A percentile compares a stretch with the other conserved stretches of the same genome.
Evolutionary conservation across 2,797 vertebrate genomes (phyloP).

Genomic region (Semotilus atromaculatus): DNA sequence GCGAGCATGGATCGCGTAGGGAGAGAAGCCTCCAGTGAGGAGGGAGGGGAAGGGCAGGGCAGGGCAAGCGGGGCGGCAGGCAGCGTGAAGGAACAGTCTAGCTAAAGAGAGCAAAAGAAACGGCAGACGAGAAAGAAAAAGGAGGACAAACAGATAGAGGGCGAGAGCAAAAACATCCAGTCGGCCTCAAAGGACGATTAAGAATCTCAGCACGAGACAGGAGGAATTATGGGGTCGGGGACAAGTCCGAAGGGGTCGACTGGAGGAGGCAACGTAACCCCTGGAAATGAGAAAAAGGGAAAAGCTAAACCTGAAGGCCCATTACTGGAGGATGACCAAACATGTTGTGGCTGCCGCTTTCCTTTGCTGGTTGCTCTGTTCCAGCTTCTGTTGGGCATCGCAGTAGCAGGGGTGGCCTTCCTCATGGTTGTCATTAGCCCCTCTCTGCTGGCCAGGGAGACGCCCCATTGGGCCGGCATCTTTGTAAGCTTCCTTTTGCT

Average conservation of each 20-base stretch:
- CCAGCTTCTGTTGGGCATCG: constrained; percentile 90
- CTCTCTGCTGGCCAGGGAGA: constrained; percentile 91
- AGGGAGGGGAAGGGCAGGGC: constrained; percentile 49
- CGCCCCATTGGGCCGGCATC: constrained; percentile 98
- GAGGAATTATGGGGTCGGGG: constrained; percentile 56
- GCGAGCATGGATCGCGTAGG: constrained; percentile 73
- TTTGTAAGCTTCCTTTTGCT: constrained; percentile 84
- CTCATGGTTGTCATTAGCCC: constrained; percentile 89
- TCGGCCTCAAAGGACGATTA: constrained; percentile 33
- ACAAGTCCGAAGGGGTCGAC: constrained; percentile 64
- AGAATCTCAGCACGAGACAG: constrained; percentile 33
- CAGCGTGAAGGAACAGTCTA: constrained; percentile 50
- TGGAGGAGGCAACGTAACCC: constrained; percentile 59
- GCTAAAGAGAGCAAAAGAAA: constrained; percentile 61
- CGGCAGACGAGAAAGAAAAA: constrained; percentile 64
- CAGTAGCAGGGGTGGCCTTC: constrained; percentile 89
- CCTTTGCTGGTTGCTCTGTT: constrained; percentile 88
- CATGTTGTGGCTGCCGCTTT: constrained; percentile 91
- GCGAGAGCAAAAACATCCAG: constrained; percentile 48
- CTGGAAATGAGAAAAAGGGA: constrained; percentile 57
- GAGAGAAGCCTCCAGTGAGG: constrained; percentile 66
- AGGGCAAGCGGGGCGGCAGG: constrained; percentile 20
- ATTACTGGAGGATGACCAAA: constrained; percentile 77
- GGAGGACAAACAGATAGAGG: constrained; percentile 58
- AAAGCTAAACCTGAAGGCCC: constrained; percentile 62